Evolutionary conservation across 2,888 invertebrate genomes (phyloP), one percentile per base, ranked within the genome.

Genomic region (Epinotia ramella): DNA sequence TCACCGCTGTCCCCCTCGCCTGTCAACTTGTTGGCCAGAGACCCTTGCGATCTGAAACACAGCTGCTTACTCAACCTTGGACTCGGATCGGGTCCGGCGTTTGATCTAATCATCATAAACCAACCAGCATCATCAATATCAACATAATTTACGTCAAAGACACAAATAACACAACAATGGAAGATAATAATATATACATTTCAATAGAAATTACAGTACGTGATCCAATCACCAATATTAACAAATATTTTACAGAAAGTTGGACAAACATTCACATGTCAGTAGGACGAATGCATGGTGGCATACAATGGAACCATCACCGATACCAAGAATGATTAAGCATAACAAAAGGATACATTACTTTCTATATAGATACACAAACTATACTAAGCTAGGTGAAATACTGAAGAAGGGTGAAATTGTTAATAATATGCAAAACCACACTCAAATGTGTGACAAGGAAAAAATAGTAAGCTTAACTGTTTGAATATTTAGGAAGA

Each of bases 1-100:
- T 99, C 99, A 73, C 99, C 99, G 66, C 98, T 97, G 89, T 99
- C 99, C 68, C 98, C 98, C 80, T 98, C 98, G 86, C 99, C 99
- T 90, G 99, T 99, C 92, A 98, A 95, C 94, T 98, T 98, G 89
- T 94, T 94, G 81, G 97, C 98, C 93, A 98, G 96, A 86, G 98
- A 98, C 88, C 98, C 97, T 96, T 98, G 98, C 80, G 97, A 97
- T 96, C 98, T 97, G 91, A 96, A 95, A 95, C 95, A 95, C 88
- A 95, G 94, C 95, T 95, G 95, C 95, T 95, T 95, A 94, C 95
- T 95, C 95, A 95, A 91, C 92, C 94, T 95, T 93, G 95, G 94
- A 90, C 94, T 94, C 90, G 95, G 95, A 81, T 95, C 95, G 80
- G 94, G 91, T 83, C 94, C 95, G 77, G 94, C 94, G 81, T 94